A percentile compares a stretch with the other conserved stretches of the same genome.
Conservation (phyloP, 23 tunicate genomes). For the Clavelina lepadiformis region DNA sequence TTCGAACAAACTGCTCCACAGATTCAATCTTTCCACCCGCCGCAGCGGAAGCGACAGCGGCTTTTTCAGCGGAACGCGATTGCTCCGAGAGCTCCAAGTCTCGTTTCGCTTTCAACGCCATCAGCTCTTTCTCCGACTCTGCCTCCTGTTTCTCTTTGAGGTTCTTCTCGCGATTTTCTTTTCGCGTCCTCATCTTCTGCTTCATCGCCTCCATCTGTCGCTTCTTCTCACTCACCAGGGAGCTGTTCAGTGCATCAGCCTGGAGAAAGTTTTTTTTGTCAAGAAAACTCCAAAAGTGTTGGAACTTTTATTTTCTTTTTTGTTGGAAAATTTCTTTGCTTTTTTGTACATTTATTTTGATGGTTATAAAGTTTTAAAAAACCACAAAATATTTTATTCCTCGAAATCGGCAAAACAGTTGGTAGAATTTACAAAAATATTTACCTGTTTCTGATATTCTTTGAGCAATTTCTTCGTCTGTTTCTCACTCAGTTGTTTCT, state of each 20-base stretch:
- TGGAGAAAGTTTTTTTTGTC: conserved; percentile 3
- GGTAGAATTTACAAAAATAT: not conserved
- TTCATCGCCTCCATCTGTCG: conserved; percentile 66
- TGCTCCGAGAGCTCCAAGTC: conserved; percentile 12
- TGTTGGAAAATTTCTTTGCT: not conserved
- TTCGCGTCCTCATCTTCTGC: conserved; percentile 48
- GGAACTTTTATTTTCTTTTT: not conserved
- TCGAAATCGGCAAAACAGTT: not conserved
- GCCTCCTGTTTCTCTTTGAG: conserved; percentile 67
- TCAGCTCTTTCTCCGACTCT: conserved; percentile 43
- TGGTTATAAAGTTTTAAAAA: not conserved
- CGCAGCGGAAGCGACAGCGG: conserved; percentile 20
- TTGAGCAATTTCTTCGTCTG: conserved; percentile 78
- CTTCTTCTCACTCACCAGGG: conserved; percentile 63
- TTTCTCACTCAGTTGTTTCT: conserved; percentile 66
- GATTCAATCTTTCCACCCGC: conserved; percentile 10
- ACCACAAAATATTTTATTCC: not conserved
- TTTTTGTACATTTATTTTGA: not conserved
- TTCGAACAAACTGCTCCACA: conserved; percentile 63
- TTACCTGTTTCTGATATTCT: conserved; percentile 91
- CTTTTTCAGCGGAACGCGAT: conserved; percentile 34
- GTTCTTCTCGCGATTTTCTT: conserved; percentile 40
- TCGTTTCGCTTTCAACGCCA: conserved; percentile 51
- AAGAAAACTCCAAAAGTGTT: not conserved
- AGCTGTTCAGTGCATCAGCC: conserved; percentile 82